These are phyloP conservation scores for Lepidotrigona ventralis DNA, from an alignment of 1,140 invertebrate genomes.

Conservation along the genomic window DNA sequence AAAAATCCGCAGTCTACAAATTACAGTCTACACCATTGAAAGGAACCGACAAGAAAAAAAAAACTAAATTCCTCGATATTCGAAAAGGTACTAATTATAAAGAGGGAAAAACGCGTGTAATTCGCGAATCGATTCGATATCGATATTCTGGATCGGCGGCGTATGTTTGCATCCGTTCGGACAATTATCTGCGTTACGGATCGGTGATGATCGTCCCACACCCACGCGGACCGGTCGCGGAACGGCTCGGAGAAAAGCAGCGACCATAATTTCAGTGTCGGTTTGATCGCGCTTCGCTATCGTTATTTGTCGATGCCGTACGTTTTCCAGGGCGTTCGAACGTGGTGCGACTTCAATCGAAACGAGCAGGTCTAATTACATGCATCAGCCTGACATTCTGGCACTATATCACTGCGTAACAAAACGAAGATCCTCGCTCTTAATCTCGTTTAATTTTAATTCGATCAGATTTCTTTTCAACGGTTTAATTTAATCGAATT, in stretches of 20 bases:
- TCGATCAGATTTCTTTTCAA: neutral
- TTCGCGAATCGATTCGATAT: neutral
- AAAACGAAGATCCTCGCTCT: neutral
- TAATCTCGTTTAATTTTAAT: neutral
- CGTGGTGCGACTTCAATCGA: neutral
- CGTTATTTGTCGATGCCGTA: conserved; percentile 36
- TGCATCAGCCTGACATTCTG: too few species aligned
- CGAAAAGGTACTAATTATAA: neutral
- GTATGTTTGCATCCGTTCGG: conserved; percentile 20
- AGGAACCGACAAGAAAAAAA: neutral
- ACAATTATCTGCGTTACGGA: conserved; percentile 30
- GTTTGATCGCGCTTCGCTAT: neutral
- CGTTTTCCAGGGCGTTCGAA: conserved; percentile 1
- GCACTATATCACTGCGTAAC: too few species aligned
- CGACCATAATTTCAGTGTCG: conserved; percentile 23
- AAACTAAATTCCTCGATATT: neutral
- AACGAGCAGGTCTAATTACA: conserved; percentile 20
- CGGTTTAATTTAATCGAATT: neutral
- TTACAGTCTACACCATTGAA: neutral
- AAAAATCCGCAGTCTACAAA: too few species aligned
- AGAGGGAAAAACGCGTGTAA: neutral
- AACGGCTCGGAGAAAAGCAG: neutral
- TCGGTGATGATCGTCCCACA: conserved; percentile 32
- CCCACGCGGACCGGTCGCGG: conserved; percentile 14
- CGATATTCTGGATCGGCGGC: conserved; percentile 3